Percentiles rank a stretch among this genome's conserved stretches.
phyloP scores from a whole-genome alignment of 2,113 vertebrate species.

The Podilymbus podiceps region DNA sequence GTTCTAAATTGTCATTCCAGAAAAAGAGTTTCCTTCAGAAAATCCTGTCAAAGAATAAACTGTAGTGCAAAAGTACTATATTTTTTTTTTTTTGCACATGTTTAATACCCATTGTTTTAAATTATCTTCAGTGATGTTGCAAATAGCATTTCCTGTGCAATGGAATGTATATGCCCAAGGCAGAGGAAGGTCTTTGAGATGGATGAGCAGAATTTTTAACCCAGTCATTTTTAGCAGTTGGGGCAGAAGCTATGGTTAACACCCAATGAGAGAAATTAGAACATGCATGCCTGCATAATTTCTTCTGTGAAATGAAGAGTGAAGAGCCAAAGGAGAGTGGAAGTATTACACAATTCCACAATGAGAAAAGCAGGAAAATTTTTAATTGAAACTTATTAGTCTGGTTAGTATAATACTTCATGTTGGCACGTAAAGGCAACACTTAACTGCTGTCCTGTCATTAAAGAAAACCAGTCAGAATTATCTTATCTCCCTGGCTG shows the following conservation, averaged over 20 bases:
- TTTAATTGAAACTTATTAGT: not conserved
- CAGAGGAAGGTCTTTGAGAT: not conserved
- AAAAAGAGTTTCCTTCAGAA: not conserved
- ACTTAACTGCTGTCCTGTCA: not conserved
- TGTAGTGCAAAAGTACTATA: rapidly evolving
- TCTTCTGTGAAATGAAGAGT: not conserved
- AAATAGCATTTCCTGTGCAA: not conserved
- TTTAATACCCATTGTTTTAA: not conserved
- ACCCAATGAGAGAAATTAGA: not conserved
- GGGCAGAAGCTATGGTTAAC: not conserved
- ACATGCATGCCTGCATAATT: not conserved
- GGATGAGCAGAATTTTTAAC: not conserved
- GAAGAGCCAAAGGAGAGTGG: not conserved
- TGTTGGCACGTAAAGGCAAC: not conserved
- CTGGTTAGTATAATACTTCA: not conserved
- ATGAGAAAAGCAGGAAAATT: not conserved
- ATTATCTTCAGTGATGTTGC: not conserved
- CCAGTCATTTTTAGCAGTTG: not conserved
- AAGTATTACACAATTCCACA: not conserved
- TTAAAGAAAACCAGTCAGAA: not conserved
- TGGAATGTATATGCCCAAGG: not conserved
- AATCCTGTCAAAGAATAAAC: not conserved
- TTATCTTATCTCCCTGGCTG: rapidly evolving
- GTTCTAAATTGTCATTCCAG: not conserved
- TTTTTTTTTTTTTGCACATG: rapidly evolving